These are phyloP conservation scores for Gypaetus barbatus DNA, from an alignment of 2,797 vertebrate species.

Conservation along the genomic window DNA sequence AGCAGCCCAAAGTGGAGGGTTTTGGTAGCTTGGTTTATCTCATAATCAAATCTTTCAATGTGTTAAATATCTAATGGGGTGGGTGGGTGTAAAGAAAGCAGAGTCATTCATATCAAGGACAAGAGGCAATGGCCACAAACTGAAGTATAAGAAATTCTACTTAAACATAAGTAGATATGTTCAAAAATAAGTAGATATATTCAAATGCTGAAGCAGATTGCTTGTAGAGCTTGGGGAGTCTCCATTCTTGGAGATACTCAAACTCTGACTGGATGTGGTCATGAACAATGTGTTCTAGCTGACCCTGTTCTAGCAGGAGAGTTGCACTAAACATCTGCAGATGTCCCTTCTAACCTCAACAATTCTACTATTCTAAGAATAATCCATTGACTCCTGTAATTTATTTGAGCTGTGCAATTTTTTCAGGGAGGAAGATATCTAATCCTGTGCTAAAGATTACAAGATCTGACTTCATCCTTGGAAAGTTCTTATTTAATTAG, in stretches of 20 bases:
- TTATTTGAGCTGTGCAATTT: background rate
- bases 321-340: background rate
- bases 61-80: background rate
- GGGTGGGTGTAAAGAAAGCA: background rate
- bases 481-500: background rate
- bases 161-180: background rate
- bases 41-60: background rate
- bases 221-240: background rate
- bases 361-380: background rate
- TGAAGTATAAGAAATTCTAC: background rate
- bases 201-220: background rate
- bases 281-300: rapidly evolving
- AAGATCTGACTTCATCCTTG: background rate
- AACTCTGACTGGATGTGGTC: background rate
- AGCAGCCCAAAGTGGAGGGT: background rate
- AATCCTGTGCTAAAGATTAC: background rate
- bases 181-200: no score
- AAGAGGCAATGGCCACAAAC: background rate
- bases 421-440: background rate
- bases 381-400: background rate
- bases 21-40: background rate
- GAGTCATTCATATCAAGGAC: background rate
- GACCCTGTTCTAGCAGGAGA: background rate
- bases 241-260: background rate
- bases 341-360: background rate